Evolutionary conservation across 1,140 invertebrate genomes (phyloP).

Genomic region (Hylaeus anthracinus): DNA sequence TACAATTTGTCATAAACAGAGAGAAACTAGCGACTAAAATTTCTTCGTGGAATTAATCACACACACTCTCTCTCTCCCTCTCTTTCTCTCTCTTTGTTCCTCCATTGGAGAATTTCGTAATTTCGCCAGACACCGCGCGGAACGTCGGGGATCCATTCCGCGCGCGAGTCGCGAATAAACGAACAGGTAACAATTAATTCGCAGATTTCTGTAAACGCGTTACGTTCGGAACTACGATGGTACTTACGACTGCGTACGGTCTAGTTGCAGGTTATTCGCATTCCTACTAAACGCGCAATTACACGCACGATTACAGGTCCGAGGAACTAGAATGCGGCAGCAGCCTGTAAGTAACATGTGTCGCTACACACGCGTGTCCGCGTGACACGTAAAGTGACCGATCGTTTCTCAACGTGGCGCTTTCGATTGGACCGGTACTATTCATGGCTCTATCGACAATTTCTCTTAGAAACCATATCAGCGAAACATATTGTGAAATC

Average conservation of each 20-base stretch:
- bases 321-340: conserved; percentile 23
- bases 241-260: conserved; percentile 24
- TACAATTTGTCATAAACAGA: not conserved
- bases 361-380: conserved; percentile 27
- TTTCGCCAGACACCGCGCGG: not conserved
- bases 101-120: not conserved
- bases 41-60: no score
- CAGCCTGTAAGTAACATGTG: conserved; percentile 49
- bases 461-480: not conserved
- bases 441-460: conserved; percentile 1
- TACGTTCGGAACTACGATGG: conserved; percentile 21
- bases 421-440: conserved; percentile 7
- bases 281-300: conserved; percentile 58
- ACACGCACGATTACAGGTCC: conserved; percentile 49
- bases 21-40: not conserved
- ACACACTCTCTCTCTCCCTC: no score
- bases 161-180: not conserved
- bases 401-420: conserved; percentile 28
- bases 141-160: not conserved
- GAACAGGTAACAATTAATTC: conserved; percentile 16
- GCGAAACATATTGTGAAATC: not conserved
- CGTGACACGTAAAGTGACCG: conserved; percentile 46
- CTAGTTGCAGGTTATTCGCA: conserved; percentile 55
- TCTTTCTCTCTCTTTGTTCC: no score
- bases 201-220: not conserved